Evolutionary conservation across 1,140 invertebrate species (phyloP).

Genomic region (Agrilus planipennis): DNA sequence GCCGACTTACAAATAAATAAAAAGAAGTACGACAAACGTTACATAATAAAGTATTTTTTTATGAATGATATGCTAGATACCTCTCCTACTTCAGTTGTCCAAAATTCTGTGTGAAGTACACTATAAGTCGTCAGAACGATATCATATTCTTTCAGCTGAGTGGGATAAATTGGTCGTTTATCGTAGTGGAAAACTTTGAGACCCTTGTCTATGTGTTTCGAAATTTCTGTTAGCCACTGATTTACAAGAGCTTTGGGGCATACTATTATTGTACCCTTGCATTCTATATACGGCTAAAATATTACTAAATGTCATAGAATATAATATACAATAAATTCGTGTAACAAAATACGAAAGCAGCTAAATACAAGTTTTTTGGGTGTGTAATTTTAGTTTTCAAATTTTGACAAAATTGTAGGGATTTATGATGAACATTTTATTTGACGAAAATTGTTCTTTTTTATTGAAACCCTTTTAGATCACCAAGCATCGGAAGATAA

Average conservation of each 20-base stretch:
- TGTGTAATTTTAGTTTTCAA: conserved; percentile 2
- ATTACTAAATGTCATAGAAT: conserved; percentile 10
- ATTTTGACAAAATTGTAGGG: neutral
- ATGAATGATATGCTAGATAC: conserved; percentile 9
- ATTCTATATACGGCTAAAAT: conserved; percentile 37
- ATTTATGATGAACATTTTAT: too few relatives aligned
- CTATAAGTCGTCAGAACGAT: conserved; percentile 64
- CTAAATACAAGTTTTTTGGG: too few relatives aligned
- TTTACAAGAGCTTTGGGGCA: conserved; percentile 52
- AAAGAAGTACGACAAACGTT: neutral
- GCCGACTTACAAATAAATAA: conserved; percentile 7
- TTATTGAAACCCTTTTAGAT: too few relatives aligned
- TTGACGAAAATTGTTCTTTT: too few relatives aligned
- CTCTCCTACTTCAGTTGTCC: conserved; percentile 30
- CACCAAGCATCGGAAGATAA: too few relatives aligned
- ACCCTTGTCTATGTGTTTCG: conserved; percentile 45
- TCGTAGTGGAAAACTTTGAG: conserved; percentile 48
- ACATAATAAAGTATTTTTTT: neutral
- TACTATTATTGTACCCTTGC: conserved; percentile 61
- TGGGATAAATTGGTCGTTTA: conserved; percentile 54
- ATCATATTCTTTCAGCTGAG: conserved; percentile 51
- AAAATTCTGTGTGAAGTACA: conserved; percentile 48
- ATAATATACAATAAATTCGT: too few relatives aligned
- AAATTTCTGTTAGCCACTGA: conserved; percentile 68
- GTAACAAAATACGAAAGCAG: too few relatives aligned